These are phyloP conservation scores for Hydrozoanthus tunicans DNA, from an alignment of 64 coral and sea anemone genomes.

Conservation along the genomic window DNA sequence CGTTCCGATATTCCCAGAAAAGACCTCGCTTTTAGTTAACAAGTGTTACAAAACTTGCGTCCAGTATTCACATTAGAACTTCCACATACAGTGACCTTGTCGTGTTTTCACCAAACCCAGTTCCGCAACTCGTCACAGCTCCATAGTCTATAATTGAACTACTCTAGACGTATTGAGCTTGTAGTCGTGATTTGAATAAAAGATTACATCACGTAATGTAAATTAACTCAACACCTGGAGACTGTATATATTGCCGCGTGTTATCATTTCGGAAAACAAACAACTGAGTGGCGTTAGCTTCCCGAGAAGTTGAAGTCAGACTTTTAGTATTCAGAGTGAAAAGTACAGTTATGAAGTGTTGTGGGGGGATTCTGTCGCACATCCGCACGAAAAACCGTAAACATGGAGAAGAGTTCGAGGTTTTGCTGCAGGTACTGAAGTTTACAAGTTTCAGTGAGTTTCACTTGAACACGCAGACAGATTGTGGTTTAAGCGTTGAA, in stretches of 20 bases:
- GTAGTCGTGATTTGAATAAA: not conserved
- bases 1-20: too few relatives aligned
- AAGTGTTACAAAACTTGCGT: too few relatives aligned
- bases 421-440: conserved; percentile 2
- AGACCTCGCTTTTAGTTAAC: too few relatives aligned
- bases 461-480: not conserved
- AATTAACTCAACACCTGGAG: not conserved
- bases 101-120: too few relatives aligned
- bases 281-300: not conserved
- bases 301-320: not conserved
- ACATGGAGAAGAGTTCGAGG: not conserved
- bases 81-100: too few relatives aligned
- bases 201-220: not conserved
- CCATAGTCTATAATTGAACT: too few relatives aligned
- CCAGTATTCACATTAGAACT: too few relatives aligned
- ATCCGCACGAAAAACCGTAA: not conserved
- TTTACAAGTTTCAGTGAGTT: not conserved
- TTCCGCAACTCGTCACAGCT: too few relatives aligned
- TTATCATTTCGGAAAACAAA: not conserved
- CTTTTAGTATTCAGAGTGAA: not conserved
- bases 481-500: not conserved
- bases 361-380: not conserved
- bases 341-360: not conserved
- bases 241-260: not conserved
- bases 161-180: too few relatives aligned